A percentile compares a stretch with the other conserved stretches of the same genome.
Evolutionary conservation across 2,797 vertebrate genomes (phyloP).

Genomic region (Scolopax rusticola): DNA sequence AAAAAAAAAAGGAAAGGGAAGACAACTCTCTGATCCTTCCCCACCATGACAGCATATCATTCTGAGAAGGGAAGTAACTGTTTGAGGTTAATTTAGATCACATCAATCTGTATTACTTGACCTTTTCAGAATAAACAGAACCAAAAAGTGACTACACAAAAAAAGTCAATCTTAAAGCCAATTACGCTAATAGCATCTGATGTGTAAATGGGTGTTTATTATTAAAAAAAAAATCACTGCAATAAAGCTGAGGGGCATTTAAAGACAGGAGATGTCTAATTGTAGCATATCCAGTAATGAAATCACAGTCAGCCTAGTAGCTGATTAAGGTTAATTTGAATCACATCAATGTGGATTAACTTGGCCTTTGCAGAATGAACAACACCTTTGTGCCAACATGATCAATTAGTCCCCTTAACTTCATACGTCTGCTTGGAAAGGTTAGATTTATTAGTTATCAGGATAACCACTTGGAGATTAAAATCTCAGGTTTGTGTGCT

Average conservation of each 20-base stretch:
- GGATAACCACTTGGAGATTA: conserved; percentile 76
- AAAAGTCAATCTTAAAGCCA: conserved; percentile 72
- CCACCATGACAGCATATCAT: conserved; percentile 25
- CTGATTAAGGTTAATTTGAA: conserved; percentile 88
- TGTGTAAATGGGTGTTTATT: conserved; percentile 75
- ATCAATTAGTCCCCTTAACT: conserved; percentile 84
- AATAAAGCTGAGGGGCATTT: conserved; percentile 72
- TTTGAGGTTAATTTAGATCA: conserved; percentile 70
- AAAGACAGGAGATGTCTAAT: conserved; percentile 78
- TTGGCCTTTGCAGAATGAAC: conserved; percentile 84
- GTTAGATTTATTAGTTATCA: conserved; percentile 84
- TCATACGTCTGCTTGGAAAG: conserved; percentile 78
- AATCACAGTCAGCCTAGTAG: conserved; percentile 79
- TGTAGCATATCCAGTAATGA: conserved; percentile 79
- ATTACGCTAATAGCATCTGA: conserved; percentile 72
- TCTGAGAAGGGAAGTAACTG: conserved; percentile 57
- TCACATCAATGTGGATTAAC: conserved; percentile 86
- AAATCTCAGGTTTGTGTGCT: conserved; percentile 44
- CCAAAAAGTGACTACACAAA: conserved; percentile 73
- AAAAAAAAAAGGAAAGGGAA: background rate
- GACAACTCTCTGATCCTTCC: background rate
- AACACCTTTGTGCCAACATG: conserved; percentile 84
- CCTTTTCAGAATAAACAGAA: conserved; percentile 77
- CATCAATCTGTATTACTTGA: conserved; percentile 72
- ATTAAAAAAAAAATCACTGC: conserved; percentile 57